Conservation (phyloP, 1,140 invertebrate genomes). For the Microplitis mediator region DNA sequence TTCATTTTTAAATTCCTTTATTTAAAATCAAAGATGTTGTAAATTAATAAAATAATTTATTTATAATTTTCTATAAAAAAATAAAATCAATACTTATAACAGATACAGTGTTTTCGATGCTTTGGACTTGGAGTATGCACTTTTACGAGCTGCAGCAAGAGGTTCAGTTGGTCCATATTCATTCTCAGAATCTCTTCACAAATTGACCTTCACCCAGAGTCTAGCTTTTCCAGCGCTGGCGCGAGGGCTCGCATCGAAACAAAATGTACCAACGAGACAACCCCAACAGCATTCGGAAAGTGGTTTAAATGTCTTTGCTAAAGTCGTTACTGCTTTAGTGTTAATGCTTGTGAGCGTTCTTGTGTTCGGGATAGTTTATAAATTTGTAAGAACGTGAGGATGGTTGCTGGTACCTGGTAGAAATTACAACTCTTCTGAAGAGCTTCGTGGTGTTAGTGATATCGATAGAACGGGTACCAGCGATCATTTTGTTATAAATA, state of each 20-base stretch:
- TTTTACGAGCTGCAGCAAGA: constrained; percentile 70
- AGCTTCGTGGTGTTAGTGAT: constrained; percentile 24
- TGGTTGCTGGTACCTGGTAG: constrained; percentile 70
- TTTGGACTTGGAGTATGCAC: constrained; percentile 72
- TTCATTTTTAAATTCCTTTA: too few species aligned
- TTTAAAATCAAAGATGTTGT: too few species aligned
- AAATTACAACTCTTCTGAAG: constrained; percentile 37
- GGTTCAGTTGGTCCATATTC: constrained; percentile 76
- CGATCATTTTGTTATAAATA: constrained; percentile 30
- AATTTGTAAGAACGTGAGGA: constrained; percentile 77
- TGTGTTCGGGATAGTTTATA: constrained; percentile 77
- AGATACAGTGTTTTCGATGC: constrained; percentile 75
- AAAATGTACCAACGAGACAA: constrained; percentile 65
- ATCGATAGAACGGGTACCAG: constrained; percentile 31
- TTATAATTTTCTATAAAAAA: too few species aligned
- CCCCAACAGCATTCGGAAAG: constrained; percentile 68
- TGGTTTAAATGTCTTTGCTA: constrained; percentile 72
- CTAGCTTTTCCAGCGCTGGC: constrained; percentile 76
- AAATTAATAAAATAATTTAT: too few species aligned
- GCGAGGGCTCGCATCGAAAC: constrained; percentile 70
- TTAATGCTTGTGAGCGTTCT: constrained; percentile 74
- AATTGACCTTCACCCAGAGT: constrained; percentile 77
- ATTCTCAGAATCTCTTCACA: constrained; percentile 74
- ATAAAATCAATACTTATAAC: not conserved
- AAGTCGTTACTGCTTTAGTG: constrained; percentile 73